Evolutionary conservation across 2,113 vertebrate genomes (phyloP).

Genomic region (Chitala chitala): DNA sequence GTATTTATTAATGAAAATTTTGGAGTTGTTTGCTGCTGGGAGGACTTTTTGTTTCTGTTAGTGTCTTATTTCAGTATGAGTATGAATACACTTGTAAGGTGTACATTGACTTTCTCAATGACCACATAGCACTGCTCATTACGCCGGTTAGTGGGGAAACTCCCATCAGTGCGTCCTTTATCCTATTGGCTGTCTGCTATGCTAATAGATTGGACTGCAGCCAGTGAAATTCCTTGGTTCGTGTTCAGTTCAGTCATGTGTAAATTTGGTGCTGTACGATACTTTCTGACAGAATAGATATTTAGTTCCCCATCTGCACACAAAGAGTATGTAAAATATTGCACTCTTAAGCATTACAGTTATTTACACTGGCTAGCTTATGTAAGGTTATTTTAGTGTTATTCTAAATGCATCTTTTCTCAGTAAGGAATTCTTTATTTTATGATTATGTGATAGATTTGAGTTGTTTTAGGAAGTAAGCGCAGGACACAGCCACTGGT

Average conservation of each 20-base stretch:
- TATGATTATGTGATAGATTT: not conserved
- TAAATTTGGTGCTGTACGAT: not conserved
- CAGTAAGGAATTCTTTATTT: not conserved
- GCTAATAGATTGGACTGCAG: not conserved
- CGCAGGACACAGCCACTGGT: no score
- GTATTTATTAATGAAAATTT: not conserved
- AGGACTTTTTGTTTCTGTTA: not conserved
- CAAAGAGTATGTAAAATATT: not conserved
- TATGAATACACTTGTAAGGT: not conserved
- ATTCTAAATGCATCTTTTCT: not conserved
- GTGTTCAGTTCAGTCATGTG: not conserved
- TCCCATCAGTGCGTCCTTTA: not conserved
- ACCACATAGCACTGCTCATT: not conserved
- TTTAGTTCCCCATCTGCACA: not conserved
- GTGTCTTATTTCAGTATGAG: not conserved
- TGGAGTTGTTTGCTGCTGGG: not conserved
- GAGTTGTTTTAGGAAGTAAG: not conserved
- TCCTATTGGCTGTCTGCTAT: not conserved
- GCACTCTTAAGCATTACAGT: not conserved
- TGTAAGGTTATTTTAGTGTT: not conserved
- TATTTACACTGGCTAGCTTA: no score
- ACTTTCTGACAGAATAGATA: not conserved
- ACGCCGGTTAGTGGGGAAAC: not conserved
- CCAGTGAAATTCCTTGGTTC: not conserved
- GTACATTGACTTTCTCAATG: no score